Evolutionary conservation across 2,797 vertebrate genomes (phyloP).

Genomic region (Anas georgica): DNA sequence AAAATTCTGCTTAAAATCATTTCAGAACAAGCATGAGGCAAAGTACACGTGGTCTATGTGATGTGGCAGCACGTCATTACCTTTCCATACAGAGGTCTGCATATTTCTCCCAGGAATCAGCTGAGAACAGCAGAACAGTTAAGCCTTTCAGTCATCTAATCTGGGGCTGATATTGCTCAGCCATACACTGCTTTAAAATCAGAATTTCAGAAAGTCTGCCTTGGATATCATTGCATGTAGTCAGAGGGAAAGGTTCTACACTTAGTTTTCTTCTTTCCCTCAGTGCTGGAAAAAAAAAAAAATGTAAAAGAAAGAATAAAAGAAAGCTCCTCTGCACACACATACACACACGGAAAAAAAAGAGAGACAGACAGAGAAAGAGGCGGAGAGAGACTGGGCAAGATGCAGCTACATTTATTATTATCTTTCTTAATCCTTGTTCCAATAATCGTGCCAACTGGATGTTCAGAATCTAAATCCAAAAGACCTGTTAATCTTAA

Average conservation of each 20-base stretch:
- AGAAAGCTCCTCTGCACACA: too few species aligned
- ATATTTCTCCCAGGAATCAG: neutral
- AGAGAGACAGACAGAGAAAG: neutral
- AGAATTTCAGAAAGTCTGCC: neutral
- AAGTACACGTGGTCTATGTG: neutral
- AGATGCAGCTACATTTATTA: neutral
- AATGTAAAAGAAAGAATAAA: neutral
- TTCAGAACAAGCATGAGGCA: neutral
- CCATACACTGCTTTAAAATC: neutral
- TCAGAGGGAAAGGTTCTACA: neutral
- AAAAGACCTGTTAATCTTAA: neutral
- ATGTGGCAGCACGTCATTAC: neutral
- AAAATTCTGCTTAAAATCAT: neutral
- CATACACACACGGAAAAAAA: too few species aligned
- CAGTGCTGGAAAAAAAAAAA: neutral
- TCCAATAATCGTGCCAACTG: neutral
- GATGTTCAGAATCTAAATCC: neutral
- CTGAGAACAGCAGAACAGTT: neutral
- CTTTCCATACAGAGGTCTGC: neutral
- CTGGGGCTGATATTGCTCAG: neutral
- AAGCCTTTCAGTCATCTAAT: neutral
- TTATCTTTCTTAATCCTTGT: neutral
- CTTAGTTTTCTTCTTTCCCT: neutral
- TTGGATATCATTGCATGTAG: neutral
- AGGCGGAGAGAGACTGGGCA: neutral